Evolutionary conservation across 2,113 vertebrate genomes (phyloP).

Genomic region (Myiozetetes cayanensis): DNA sequence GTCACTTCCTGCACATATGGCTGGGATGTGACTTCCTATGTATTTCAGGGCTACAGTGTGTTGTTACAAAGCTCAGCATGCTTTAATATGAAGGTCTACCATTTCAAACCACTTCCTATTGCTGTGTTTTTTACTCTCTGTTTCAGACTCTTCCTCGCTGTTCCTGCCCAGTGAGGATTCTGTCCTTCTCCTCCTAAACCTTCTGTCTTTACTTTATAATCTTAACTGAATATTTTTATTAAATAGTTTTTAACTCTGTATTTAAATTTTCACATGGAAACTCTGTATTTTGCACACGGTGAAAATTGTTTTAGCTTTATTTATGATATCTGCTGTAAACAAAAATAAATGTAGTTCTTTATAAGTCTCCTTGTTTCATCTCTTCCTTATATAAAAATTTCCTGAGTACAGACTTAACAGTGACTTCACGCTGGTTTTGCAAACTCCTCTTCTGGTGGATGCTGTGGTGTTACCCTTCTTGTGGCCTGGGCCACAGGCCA

Average conservation of each 20-base stretch:
- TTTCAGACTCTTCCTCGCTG: slow-evolving; percentile 84
- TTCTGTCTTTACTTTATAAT: slow-evolving; percentile 55
- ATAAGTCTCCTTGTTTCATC: slow-evolving; percentile 80
- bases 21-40: not conserved
- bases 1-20: not conserved
- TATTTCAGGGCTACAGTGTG: not conserved
- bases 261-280: slow-evolving; percentile 75
- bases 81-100: slow-evolving; percentile 23
- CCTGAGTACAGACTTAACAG: slow-evolving; percentile 14
- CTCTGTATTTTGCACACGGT: slow-evolving; percentile 81
- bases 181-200: slow-evolving; percentile 64
- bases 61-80: slow-evolving; percentile 17
- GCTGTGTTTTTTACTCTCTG: slow-evolving; percentile 81
- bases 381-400: slow-evolving; percentile 76
- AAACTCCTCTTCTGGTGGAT: slow-evolving; percentile 21
- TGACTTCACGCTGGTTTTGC: not conserved
- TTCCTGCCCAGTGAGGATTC: slow-evolving; percentile 77
- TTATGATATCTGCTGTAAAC: slow-evolving; percentile 88
- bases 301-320: slow-evolving; percentile 81
- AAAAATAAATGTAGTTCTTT: slow-evolving; percentile 90
- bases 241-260: slow-evolving; percentile 64
- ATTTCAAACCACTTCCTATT: slow-evolving; percentile 49
- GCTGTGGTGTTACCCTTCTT: not conserved
- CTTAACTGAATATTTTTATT: slow-evolving; percentile 52
- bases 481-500: not conserved